phyloP scores from a whole-genome alignment of 2,888 invertebrate species.

The Griposia aprilina region DNA sequence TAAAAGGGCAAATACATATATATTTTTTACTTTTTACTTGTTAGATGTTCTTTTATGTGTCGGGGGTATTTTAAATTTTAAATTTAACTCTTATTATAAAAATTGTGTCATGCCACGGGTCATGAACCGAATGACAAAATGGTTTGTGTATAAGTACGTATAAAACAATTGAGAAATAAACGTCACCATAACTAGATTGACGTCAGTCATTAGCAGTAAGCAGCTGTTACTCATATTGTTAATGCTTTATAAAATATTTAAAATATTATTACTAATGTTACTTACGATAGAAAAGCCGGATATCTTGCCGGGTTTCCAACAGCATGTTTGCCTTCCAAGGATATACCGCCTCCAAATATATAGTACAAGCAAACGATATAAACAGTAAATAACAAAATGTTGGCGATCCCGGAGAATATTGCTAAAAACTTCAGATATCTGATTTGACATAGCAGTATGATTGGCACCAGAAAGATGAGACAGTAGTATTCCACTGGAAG shows the following conservation, averaged over 20 bases:
- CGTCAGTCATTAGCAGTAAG: neutral
- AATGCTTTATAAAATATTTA: neutral
- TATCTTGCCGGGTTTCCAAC: constrained; percentile 91
- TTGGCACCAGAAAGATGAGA: constrained; percentile 81
- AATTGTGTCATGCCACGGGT: neutral
- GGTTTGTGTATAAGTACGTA: neutral
- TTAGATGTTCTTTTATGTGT: too few species aligned
- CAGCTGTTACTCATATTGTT: too few species aligned
- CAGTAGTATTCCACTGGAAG: constrained; percentile 86
- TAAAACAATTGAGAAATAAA: neutral
- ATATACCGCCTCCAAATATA: constrained; percentile 91
- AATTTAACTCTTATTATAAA: neutral
- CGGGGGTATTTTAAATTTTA: too few species aligned
- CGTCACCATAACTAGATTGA: neutral
- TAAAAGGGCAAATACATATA: too few species aligned
- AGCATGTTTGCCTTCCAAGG: constrained; percentile 87
- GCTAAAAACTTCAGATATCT: constrained; percentile 95
- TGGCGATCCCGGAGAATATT: constrained; percentile 97
- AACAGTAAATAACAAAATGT: constrained; percentile 94
- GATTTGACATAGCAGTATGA: constrained; percentile 88
- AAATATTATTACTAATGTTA: constrained; percentile 46
- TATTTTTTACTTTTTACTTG: too few species aligned
- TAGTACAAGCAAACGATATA: constrained; percentile 96
- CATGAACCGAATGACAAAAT: neutral
- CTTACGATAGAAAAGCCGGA: constrained; percentile 95